phyloP scores from a whole-genome alignment of 2,113 vertebrate species.

The Verasper variegatus region DNA sequence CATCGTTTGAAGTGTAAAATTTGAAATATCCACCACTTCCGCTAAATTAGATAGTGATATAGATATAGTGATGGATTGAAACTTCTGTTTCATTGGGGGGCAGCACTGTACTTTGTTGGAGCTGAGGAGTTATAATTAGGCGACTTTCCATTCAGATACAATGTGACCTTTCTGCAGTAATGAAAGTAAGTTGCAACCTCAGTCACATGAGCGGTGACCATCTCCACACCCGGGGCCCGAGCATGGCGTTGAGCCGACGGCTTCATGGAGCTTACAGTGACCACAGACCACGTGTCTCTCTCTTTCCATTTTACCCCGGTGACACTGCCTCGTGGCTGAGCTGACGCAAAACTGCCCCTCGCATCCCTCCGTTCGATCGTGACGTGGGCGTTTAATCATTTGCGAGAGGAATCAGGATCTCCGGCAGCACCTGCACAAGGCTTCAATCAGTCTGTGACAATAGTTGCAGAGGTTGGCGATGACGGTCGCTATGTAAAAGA shows the following conservation, averaged over 20 bases:
- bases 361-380: slow-evolving; percentile 33
- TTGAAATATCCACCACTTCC: too few species aligned
- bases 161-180: slow-evolving; percentile 81
- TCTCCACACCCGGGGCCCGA: slow-evolving; percentile 44
- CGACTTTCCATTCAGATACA: slow-evolving; percentile 75
- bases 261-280: slow-evolving; percentile 65
- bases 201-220: slow-evolving; percentile 71
- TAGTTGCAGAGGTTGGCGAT: slow-evolving; percentile 28
- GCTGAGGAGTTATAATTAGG: slow-evolving; percentile 80
- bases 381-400: slow-evolving; percentile 41
- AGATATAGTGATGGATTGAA: slow-evolving; percentile 18
- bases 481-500: slow-evolving; percentile 49
- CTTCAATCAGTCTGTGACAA: slow-evolving; percentile 43
- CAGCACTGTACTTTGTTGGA: slow-evolving; percentile 52
- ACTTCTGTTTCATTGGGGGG: slow-evolving; percentile 20
- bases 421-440: slow-evolving; percentile 8
- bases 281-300: slow-evolving; percentile 51
- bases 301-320: slow-evolving; percentile 58
- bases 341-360: slow-evolving; percentile 9
- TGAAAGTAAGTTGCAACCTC: slow-evolving; percentile 71
- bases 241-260: slow-evolving; percentile 67
- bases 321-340: slow-evolving; percentile 25
- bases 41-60: neutral
- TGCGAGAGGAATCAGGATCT: slow-evolving; percentile 29
- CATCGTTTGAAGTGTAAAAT: neutral